Evolutionary conservation across 2,888 invertebrate genomes (phyloP).

Genomic region (Volucella zonaria): DNA sequence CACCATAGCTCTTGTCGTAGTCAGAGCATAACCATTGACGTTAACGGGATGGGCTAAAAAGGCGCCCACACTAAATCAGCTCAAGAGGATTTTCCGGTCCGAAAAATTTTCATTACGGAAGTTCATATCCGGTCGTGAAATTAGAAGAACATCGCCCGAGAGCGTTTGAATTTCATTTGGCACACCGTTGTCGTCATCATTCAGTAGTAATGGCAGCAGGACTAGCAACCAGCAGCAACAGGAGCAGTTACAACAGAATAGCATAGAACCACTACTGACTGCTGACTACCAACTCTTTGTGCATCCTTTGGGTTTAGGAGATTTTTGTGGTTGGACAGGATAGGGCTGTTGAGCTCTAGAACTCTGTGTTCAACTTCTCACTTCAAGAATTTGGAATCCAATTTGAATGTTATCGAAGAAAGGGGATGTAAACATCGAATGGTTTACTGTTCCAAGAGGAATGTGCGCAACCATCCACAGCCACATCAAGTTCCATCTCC

Average conservation of each 20-base stretch:
- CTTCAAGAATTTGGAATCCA: constrained; percentile 74
- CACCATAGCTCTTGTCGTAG: constrained; percentile 49
- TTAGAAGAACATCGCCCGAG: constrained; percentile 78
- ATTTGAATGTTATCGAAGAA: constrained; percentile 64
- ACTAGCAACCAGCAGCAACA: constrained; percentile 7
- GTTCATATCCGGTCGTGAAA: constrained; percentile 90
- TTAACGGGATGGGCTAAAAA: neutral
- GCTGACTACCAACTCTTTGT: constrained; percentile 54
- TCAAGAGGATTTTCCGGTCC: constrained; percentile 79
- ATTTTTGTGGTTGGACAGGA: constrained; percentile 67
- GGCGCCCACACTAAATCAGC: constrained; percentile 76
- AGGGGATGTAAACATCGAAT: constrained; percentile 59
- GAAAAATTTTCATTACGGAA: constrained; percentile 93
- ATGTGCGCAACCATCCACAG: constrained; percentile 38
- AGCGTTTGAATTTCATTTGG: constrained; percentile 69
- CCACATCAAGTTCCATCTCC: too few species aligned
- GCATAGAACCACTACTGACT: neutral
- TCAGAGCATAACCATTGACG: neutral
- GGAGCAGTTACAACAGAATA: constrained; percentile 31
- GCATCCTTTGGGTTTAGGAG: constrained; percentile 64
- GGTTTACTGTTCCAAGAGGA: constrained; percentile 50
- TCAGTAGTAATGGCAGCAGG: constrained; percentile 26
- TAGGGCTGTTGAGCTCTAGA: constrained; percentile 40
- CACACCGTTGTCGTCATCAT: constrained; percentile 67
- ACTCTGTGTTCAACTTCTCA: constrained; percentile 71